A percentile compares a stretch with the other conserved stretches of the same genome.
Conservation (phyloP, 2,113 vertebrate species). For the Vimba vimba region DNA sequence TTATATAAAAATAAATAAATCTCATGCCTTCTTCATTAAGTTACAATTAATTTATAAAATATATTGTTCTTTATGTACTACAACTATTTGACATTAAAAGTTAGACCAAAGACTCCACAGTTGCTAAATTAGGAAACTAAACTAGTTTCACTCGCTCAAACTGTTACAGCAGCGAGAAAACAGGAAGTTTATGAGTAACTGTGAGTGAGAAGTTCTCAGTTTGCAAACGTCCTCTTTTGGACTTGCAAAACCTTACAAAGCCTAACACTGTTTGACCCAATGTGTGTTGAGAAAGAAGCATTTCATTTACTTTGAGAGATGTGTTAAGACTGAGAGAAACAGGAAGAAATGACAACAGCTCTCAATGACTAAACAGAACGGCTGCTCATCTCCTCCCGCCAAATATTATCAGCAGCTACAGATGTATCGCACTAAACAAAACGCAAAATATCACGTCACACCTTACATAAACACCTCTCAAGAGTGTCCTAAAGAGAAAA, state of each 20-base stretch:
- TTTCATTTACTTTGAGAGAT: neutral
- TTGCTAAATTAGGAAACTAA: conserved; percentile 23
- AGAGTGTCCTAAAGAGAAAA: neutral
- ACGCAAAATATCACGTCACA: conserved; percentile 12
- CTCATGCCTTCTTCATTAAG: neutral
- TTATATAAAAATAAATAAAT: too few relatives aligned
- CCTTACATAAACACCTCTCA: neutral
- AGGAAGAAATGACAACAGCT: neutral
- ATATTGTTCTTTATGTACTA: neutral
- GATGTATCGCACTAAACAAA: conserved; percentile 27
- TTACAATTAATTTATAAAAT: neutral
- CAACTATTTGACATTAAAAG: neutral
- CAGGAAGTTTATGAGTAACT: conserved; percentile 30
- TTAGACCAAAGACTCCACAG: neutral
- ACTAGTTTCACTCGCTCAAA: conserved; percentile 6
- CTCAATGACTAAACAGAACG: conserved; percentile 13
- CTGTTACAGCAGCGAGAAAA: conserved; percentile 5
- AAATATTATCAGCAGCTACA: neutral
- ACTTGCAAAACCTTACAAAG: conserved; percentile 25
- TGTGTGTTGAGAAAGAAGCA: conserved; percentile 12
- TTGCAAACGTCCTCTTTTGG: conserved; percentile 35
- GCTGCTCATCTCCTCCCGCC: conserved; percentile 11
- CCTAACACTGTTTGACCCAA: conserved; percentile 6
- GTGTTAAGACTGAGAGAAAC: neutral
- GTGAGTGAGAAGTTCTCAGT: conserved; percentile 31